Percentiles rank a stretch among this genome's conserved stretches.
Evolutionary conservation across 2,797 vertebrate species (phyloP).

Genomic region (Onychomys leucogaster): DNA sequence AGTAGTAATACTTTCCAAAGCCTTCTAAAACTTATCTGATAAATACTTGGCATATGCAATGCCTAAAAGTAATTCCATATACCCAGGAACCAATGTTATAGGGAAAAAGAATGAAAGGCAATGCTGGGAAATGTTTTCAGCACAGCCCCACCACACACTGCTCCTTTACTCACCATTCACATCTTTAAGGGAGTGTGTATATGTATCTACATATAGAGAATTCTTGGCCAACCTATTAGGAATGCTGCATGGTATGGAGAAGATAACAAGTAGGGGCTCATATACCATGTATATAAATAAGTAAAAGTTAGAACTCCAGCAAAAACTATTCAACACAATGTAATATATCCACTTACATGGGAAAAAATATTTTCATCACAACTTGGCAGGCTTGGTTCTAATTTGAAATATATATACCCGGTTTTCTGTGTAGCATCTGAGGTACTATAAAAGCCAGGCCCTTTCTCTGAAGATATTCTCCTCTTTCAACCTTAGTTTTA

Average conservation of each 20-base stretch:
- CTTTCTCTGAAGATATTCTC: neutral
- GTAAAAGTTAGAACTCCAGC: neutral
- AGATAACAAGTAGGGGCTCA: neutral
- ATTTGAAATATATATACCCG: neutral
- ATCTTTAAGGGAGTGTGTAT: neutral
- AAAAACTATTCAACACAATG: neutral
- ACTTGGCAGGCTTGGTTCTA: neutral
- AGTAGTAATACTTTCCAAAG: neutral
- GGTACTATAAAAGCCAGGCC: neutral
- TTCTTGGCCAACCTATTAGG: too few relatives aligned
- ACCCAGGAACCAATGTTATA: neutral
- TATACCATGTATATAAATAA: neutral
- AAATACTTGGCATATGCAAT: neutral
- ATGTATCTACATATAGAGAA: accelerated
- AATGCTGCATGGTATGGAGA: neutral
- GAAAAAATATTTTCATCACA: neutral
- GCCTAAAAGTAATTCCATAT: neutral
- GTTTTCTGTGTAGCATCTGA: neutral
- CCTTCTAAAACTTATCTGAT: neutral
- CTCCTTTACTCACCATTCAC: neutral
- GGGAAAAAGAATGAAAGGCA: neutral
- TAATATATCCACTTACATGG: neutral
- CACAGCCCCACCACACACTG: neutral
- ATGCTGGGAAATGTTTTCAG: neutral
- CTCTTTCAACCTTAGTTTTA: neutral